Base-by-base conservation (phyloP, 2,113 vertebrate species). In the Xenus cinereus region DNA sequence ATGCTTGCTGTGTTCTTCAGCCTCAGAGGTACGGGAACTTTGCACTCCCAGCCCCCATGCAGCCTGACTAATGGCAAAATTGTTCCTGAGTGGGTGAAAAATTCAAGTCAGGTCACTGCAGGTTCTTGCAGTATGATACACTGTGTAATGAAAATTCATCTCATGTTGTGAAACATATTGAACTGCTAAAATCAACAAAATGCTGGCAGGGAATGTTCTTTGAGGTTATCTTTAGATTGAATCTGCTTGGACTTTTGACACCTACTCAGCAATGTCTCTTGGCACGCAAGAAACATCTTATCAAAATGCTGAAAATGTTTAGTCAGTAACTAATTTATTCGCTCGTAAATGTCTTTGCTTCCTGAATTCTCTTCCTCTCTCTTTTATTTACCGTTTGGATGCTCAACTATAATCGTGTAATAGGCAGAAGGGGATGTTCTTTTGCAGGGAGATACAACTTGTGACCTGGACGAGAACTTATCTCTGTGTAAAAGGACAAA, bases 241-340 rank as follows among this genome's bases (percentile, higher is more conserved):
- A 95, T 96, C 88, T 96, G 78, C 86, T 88, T 97, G 96, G 96
- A 97, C 97, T 97, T 97, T 97, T 97, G 96, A 97, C 96, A 97
- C 94, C 89, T 95, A 96, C 93, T 97, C 95, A 94, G 92, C 91
- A 94, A 91, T 80, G 81, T 95, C 59, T 93, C 84, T 95, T 93
- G 93, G 96, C 96, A 93, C 7, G 43, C 46, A 95, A 93, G 53
- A 91, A 82, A 90, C 62, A 46, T 75, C 69, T 97, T 95, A 97
- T 95, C 94, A 95, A 90, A 93, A 95, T 77, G 76, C 78, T 88
- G 73, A 94, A 92, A 92, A 79, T 30, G 68, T 87, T 94, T 84
- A 89, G 81, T 91, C 78, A 96, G 81, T 81, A 94, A 89, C 67
- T 93, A 66, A 68, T 92, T 93, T 87, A 72, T 94, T 93, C 57